Evolutionary conservation across 2,797 vertebrate species (phyloP).

Genomic region (Cyclopterus lumpus): DNA sequence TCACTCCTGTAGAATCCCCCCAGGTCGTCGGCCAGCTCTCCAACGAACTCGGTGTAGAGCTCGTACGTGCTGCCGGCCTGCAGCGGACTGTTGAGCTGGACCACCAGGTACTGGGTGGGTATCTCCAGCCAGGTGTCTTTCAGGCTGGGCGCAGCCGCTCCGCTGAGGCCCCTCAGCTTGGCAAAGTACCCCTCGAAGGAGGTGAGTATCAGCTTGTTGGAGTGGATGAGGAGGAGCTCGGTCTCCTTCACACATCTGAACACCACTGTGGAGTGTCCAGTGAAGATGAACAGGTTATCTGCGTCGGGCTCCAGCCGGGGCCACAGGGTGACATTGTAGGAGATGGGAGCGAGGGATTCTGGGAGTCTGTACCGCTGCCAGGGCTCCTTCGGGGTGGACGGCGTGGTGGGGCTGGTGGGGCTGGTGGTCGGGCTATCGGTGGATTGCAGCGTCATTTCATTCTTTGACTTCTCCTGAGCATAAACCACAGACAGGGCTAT

Average conservation of each 20-base stretch:
- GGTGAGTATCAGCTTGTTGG: conserved; percentile 89
- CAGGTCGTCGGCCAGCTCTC: conserved; percentile 90
- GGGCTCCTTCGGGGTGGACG: conserved; percentile 80
- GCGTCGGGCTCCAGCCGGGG: conserved; percentile 59
- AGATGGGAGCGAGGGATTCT: conserved; percentile 51
- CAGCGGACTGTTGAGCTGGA: conserved; percentile 76
- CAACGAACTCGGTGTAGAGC: conserved; percentile 81
- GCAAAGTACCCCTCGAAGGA: neutral
- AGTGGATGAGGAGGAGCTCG: conserved; percentile 88
- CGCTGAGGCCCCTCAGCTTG: conserved; percentile 12
- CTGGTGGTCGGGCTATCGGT: neutral
- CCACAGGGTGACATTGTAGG: conserved; percentile 74
- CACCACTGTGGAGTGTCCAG: conserved; percentile 55
- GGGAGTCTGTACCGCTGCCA: conserved; percentile 80
- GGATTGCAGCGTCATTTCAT: neutral
- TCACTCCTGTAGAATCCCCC: conserved; percentile 94
- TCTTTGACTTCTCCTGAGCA: conserved; percentile 85
- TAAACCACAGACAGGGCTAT: conserved; percentile 89
- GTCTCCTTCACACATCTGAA: conserved; percentile 68
- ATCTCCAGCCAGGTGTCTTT: conserved; percentile 59
- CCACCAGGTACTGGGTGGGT: conserved; percentile 88
- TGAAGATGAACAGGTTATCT: conserved; percentile 64
- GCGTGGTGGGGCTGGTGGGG: conserved; percentile 59
- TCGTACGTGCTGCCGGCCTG: conserved; percentile 65
- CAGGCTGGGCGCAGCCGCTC: conserved; percentile 55